Evolutionary conservation across 2,888 invertebrate species (phyloP).

Genomic region (Prenolepis imparis): DNA sequence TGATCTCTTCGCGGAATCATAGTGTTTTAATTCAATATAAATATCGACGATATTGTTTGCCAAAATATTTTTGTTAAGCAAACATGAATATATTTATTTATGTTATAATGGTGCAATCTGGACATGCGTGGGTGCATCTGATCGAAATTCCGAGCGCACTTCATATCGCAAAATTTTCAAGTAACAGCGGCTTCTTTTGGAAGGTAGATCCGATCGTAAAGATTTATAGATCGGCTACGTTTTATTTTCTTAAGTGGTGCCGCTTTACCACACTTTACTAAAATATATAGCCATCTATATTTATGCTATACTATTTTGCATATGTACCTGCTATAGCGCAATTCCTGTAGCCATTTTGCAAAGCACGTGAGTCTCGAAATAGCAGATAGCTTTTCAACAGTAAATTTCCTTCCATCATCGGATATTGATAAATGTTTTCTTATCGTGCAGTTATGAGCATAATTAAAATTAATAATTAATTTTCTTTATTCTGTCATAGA

Average conservation of each 20-base stretch:
- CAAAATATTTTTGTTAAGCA: constrained; percentile 15
- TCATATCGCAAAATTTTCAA: constrained; percentile 35
- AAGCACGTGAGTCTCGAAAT: constrained; percentile 67
- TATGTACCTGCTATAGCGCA: constrained; percentile 39
- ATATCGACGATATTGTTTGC: neutral
- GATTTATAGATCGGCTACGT: constrained; percentile 30
- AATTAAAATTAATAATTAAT: neutral
- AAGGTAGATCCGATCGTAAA: constrained; percentile 16
- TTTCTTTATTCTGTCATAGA: neutral
- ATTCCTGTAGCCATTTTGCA: constrained; percentile 52
- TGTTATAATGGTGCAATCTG: constrained; percentile 36
- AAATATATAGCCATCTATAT: constrained; percentile 67
- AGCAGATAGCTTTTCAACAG: constrained; percentile 63
- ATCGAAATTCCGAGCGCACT: constrained; percentile 47
- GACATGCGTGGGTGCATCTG: constrained; percentile 31
- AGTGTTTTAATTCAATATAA: neutral
- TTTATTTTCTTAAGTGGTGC: constrained; percentile 64
- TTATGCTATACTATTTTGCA: constrained; percentile 67
- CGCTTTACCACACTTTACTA: constrained; percentile 56
- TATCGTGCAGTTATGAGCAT: neutral
- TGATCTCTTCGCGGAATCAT: neutral
- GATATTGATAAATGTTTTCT: constrained; percentile 17
- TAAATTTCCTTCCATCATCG: constrained; percentile 56
- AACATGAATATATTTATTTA: constrained; percentile 64
- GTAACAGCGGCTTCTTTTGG: constrained; percentile 13